Conservation (phyloP, 2,113 vertebrate species). For the Brevimyrus niger region DNA sequence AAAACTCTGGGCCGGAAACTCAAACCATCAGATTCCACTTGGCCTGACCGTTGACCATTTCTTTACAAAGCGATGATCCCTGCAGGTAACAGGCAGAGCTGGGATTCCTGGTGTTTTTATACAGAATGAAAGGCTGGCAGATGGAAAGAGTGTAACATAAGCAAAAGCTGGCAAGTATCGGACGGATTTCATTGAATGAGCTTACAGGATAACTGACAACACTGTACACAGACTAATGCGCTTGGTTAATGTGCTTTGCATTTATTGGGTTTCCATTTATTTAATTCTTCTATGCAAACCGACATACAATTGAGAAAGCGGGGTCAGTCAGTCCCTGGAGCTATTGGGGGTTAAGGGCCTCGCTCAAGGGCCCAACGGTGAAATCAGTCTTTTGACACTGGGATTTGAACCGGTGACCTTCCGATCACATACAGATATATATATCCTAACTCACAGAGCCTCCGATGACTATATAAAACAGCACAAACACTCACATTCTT, state of each 20-base stretch:
- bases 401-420: too few relatives aligned
- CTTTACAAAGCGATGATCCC: neutral
- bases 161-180: neutral
- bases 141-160: constrained; percentile 26
- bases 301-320: neutral
- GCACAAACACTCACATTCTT: neutral
- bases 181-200: constrained; percentile 18
- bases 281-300: neutral
- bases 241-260: neutral
- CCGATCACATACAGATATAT: too few relatives aligned
- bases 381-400: too few relatives aligned
- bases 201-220: neutral
- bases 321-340: neutral
- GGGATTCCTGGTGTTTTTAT: neutral
- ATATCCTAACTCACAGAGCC: neutral
- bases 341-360: neutral
- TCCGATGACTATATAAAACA: neutral
- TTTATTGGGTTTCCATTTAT: neutral
- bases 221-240: neutral
- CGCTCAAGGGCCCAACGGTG: neutral
- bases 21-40: neutral
- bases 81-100: neutral
- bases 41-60: neutral
- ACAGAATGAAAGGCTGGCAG: constrained; percentile 25
- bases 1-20: neutral